These are phyloP conservation scores for Brenthis ino DNA, from an alignment of 2,888 invertebrate genomes.

Conservation along the genomic window DNA sequence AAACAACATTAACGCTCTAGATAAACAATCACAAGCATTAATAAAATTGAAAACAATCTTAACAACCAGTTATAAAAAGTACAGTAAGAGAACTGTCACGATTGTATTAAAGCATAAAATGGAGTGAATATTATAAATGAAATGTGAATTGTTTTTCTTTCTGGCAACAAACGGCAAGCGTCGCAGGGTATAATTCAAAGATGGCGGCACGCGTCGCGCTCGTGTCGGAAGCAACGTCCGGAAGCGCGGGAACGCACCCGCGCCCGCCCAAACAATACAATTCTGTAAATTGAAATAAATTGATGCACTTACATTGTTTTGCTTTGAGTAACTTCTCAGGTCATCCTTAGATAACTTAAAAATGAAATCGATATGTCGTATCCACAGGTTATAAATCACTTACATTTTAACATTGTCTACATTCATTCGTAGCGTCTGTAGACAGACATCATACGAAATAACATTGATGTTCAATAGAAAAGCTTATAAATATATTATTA, in stretches of 20 bases:
- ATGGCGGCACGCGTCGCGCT: slow-evolving; percentile 76
- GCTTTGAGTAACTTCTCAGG: slow-evolving; percentile 39
- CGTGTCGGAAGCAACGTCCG: slow-evolving; percentile 74
- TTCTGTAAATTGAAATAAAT: slow-evolving; percentile 81
- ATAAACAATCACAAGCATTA: slow-evolving; percentile 66
- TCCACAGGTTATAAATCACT: neutral
- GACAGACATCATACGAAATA: too few species aligned
- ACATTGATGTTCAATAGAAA: too few species aligned
- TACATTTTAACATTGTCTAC: neutral
- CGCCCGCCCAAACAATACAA: slow-evolving; percentile 71
- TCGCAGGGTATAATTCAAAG: slow-evolving; percentile 74
- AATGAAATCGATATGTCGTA: slow-evolving; percentile 24
- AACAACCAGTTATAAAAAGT: neutral
- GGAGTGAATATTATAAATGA: slow-evolving; percentile 17
- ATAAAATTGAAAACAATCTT: slow-evolving; percentile 29
- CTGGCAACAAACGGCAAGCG: slow-evolving; percentile 62
- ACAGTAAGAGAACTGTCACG: slow-evolving; percentile 38
- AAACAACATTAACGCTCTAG: slow-evolving; percentile 72
- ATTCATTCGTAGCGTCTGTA: too few species aligned
- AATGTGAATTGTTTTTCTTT: slow-evolving; percentile 55
- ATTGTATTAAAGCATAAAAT: slow-evolving; percentile 42
- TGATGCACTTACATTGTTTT: slow-evolving; percentile 70
- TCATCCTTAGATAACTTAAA: slow-evolving; percentile 39
- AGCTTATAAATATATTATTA: too few species aligned
- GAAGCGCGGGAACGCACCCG: slow-evolving; percentile 71